Evolutionary conservation across 2,797 vertebrate genomes (phyloP).

Genomic region (Odontamblyopus lacepedii): DNA sequence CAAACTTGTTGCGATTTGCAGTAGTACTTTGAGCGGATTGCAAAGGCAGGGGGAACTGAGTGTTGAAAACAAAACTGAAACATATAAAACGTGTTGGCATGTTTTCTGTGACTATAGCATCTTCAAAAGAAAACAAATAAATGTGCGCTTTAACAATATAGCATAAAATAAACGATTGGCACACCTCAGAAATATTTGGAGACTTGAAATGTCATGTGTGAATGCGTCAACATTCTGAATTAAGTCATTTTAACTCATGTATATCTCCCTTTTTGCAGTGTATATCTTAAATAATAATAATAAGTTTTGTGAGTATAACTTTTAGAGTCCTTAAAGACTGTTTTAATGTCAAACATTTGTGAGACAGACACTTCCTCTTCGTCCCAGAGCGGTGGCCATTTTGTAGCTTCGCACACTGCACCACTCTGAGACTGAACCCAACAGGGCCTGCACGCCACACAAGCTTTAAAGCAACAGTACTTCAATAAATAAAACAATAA

Average conservation of each 20-base stretch:
- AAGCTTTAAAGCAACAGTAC: neutral
- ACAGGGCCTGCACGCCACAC: neutral
- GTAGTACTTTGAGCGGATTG: too few species aligned
- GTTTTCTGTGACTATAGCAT: too few species aligned
- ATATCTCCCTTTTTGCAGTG: neutral
- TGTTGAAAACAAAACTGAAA: too few species aligned
- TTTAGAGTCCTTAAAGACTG: slow-evolving; percentile 76
- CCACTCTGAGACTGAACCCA: slow-evolving; percentile 46
- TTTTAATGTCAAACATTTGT: slow-evolving; percentile 74
- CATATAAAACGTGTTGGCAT: too few species aligned
- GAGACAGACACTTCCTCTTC: slow-evolving; percentile 54
- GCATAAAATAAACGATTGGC: too few species aligned
- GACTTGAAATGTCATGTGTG: too few species aligned
- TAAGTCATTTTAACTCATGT: neutral
- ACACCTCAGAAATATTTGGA: too few species aligned
- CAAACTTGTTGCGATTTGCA: too few species aligned
- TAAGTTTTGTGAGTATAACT: slow-evolving; percentile 53
- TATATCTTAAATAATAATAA: neutral
- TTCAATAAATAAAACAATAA: too few species aligned
- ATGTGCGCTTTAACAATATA: too few species aligned
- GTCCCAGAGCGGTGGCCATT: slow-evolving; percentile 67
- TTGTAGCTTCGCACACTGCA: slow-evolving; percentile 75
- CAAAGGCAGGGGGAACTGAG: too few species aligned
- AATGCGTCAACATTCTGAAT: neutral
- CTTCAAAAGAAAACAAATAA: too few species aligned